Percentiles rank a stretch among this genome's conserved stretches.
Evolutionary conservation across 1,140 invertebrate genomes (phyloP).

Genomic region (Drosophila suzukii): DNA sequence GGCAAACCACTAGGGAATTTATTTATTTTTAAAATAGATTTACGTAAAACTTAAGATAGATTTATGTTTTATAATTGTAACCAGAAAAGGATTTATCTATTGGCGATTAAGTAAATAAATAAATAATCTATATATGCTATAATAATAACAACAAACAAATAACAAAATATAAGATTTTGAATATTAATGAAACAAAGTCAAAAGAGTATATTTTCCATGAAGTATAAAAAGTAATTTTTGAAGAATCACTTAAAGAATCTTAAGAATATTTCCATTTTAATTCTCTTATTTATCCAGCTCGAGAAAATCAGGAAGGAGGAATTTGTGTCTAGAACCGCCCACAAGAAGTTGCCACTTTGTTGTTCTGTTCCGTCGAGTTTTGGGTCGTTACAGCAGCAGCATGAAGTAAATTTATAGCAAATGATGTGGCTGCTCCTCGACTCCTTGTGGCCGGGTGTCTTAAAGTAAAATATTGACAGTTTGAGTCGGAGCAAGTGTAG

Average conservation of each 20-base stretch:
- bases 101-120: too few species aligned
- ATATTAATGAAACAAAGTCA: not conserved
- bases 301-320: conserved; percentile 19
- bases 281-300: not conserved
- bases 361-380: conserved; percentile 43
- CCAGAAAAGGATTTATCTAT: too few species aligned
- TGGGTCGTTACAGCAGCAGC: conserved; percentile 44
- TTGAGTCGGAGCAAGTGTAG: conserved; percentile 71
- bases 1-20: too few species aligned
- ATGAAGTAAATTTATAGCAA: conserved; percentile 74
- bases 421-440: conserved; percentile 61
- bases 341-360: conserved; percentile 33
- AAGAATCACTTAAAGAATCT: not conserved
- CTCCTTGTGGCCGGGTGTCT: conserved; percentile 53
- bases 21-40: too few species aligned
- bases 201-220: not conserved
- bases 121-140: too few species aligned
- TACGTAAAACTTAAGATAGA: too few species aligned
- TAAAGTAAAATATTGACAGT: conserved; percentile 80
- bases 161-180: too few species aligned
- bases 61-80: too few species aligned
- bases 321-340: conserved; percentile 36
- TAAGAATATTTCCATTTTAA: not conserved
- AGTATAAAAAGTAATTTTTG: not conserved
- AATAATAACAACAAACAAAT: too few species aligned